These are phyloP conservation scores for Mus minutoides DNA, from an alignment of 2,797 vertebrate species.

Conservation along the genomic window DNA sequence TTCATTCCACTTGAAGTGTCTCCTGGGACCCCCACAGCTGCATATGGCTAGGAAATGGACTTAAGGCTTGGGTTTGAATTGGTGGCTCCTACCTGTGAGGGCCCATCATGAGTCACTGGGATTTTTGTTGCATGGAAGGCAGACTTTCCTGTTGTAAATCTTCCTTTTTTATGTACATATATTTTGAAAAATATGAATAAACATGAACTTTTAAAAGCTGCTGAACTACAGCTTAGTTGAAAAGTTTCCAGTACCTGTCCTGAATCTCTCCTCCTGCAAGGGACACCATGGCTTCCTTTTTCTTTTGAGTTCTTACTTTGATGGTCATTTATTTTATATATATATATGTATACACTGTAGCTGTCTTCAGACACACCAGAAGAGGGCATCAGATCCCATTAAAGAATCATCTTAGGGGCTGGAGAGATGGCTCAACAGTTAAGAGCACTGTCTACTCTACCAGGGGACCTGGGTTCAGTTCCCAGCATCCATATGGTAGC, in stretches of 20 bases:
- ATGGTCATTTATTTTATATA: background rate
- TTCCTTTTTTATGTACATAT: constrained; percentile 86
- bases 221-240: constrained; percentile 73
- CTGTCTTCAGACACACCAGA: background rate
- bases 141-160: constrained; percentile 85
- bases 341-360: background rate
- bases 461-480: background rate
- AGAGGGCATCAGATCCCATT: background rate
- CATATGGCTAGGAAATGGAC: constrained; percentile 71
- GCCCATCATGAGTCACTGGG: constrained; percentile 78
- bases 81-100: constrained; percentile 67
- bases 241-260: constrained; percentile 15
- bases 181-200: constrained; percentile 85
- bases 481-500: background rate
- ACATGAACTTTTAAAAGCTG: constrained; percentile 83
- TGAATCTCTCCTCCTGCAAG: background rate
- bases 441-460: background rate
- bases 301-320: constrained; percentile 37
- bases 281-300: background rate
- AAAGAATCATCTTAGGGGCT: background rate
- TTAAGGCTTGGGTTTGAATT: constrained; percentile 69
- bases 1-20: constrained; percentile 80
- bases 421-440: background rate
- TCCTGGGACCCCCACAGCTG: constrained; percentile 74
- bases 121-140: constrained; percentile 84